phyloP scores from a whole-genome alignment of 2,888 invertebrate species.

The Odiellus spinosus region DNA sequence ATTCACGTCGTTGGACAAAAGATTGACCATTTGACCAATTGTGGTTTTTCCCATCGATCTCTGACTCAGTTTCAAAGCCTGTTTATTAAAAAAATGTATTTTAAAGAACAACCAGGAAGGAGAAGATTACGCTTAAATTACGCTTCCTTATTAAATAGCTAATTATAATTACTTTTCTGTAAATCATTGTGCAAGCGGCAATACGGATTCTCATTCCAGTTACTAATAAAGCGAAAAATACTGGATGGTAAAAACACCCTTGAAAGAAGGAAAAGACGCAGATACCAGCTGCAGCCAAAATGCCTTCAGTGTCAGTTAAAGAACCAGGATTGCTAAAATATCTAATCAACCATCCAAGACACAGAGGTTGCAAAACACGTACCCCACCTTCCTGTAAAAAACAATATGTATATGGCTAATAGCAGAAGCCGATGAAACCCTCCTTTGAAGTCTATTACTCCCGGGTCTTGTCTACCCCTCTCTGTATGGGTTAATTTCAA shows the following conservation, averaged over 20 bases:
- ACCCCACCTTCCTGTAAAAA: conserved; percentile 20
- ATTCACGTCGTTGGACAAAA: conserved; percentile 85
- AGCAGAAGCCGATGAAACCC: no score
- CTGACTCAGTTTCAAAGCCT: conserved; percentile 44
- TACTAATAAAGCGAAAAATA: conserved; percentile 64
- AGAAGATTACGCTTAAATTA: no score
- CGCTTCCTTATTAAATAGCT: no score
- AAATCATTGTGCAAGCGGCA: conserved; percentile 55
- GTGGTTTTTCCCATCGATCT: conserved; percentile 70
- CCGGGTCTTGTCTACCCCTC: no score
- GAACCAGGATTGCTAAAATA: conserved; percentile 27
- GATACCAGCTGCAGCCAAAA: conserved; percentile 49
- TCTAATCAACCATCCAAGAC: conserved; percentile 32
- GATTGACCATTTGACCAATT: conserved; percentile 78
- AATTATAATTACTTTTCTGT: conserved; percentile 57
- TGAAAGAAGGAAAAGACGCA: conserved; percentile 50
- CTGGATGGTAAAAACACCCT: conserved; percentile 67
- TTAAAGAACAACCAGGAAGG: no score
- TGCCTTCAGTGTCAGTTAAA: conserved; percentile 41
- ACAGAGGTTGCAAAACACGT: conserved; percentile 30
- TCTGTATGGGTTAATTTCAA: no score
- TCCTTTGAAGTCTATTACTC: no score
- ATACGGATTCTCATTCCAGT: conserved; percentile 33
- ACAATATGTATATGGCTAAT: no score
- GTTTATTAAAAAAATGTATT: conserved; percentile 13